A percentile compares a stretch with the other conserved stretches of the same genome.
These are phyloP conservation scores for Garrulus glandarius DNA, from an alignment of 2,797 vertebrate species.

Conservation along the genomic window DNA sequence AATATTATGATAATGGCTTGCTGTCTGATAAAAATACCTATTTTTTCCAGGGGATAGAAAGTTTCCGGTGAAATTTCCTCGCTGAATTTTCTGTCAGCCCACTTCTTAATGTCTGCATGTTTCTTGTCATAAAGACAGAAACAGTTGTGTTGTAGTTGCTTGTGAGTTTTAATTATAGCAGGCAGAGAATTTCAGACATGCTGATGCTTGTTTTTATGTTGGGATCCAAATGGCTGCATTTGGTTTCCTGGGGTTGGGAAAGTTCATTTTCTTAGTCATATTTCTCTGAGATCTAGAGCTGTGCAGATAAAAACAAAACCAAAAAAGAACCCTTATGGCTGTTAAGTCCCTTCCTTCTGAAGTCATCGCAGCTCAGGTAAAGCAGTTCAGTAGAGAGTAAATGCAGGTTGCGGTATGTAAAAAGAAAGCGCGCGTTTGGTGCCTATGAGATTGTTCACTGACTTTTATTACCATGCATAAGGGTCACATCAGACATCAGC, in stretches of 20 bases:
- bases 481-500: background rate
- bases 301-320: background rate
- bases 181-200: conserved; percentile 28
- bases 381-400: background rate
- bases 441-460: background rate
- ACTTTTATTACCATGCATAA: background rate
- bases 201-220: conserved; percentile 10
- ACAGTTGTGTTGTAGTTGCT: conserved; percentile 13
- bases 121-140: background rate
- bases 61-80: conserved; percentile 48
- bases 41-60: conserved; percentile 29
- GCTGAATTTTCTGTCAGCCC: background rate
- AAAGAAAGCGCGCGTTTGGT: background rate
- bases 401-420: background rate
- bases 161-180: conserved; percentile 23
- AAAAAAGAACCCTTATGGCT: background rate
- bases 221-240: conserved; percentile 20
- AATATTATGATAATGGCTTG: conserved; percentile 19
- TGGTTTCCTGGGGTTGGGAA: conserved; percentile 25
- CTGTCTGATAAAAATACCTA: conserved; percentile 46
- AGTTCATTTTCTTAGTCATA: conserved; percentile 44
- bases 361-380: background rate
- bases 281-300: conserved; percentile 39
- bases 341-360: background rate
- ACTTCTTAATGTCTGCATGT: background rate